Base-by-base conservation (phyloP, 2,888 invertebrate genomes). In the Petrophora chlorosata region DNA sequence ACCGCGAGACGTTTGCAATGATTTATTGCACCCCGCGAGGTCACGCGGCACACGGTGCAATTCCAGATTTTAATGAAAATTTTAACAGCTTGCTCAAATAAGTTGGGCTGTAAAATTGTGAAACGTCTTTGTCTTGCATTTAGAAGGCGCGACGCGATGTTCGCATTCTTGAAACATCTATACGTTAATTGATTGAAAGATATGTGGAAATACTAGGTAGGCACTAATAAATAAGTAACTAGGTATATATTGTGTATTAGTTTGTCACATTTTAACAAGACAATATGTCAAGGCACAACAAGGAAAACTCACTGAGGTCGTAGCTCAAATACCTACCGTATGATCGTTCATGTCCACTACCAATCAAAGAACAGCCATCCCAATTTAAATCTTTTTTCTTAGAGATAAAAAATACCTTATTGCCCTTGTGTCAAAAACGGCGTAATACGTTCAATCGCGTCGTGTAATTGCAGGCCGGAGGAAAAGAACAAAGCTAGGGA, bases 41-140 rank as follows among this genome's bases (percentile, higher is more conserved):
- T 52, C 40, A 33, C n/a, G n/a, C n/a, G n/a, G n/a, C n/a, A 16
- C 34, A 8, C 33, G 33, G 36, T 44, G 44, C 46, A 43, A 46
- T 56, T 30, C 40, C 48, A 53, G 45, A 53, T 54, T 48, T 40
- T 46, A 54, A 56, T 68, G 59, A 52, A 65, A 66, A 63, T 66
- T 57, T 60, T 65, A 59, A 55, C 53, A 65, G 61, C 49, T 61
- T 59, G 51, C 62, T 56, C 52, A 43, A 59, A 59, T 61, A 73
- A 74, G 67, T 73, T 73, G 61, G 51, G 59, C 59, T 67, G 67
- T 70, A 53, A 70, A 69, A 65, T 59, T 59, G 63, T 61, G 59
- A 60, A 47, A 42, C 35, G 45, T 55, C 56, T 38, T 45, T 48
- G 47, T 25, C 25, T 35, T 43, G 32, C 16, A 46, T 52, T 51